Conservation (phyloP, 2,113 vertebrate species). For the Epinephelus lanceolatus region DNA sequence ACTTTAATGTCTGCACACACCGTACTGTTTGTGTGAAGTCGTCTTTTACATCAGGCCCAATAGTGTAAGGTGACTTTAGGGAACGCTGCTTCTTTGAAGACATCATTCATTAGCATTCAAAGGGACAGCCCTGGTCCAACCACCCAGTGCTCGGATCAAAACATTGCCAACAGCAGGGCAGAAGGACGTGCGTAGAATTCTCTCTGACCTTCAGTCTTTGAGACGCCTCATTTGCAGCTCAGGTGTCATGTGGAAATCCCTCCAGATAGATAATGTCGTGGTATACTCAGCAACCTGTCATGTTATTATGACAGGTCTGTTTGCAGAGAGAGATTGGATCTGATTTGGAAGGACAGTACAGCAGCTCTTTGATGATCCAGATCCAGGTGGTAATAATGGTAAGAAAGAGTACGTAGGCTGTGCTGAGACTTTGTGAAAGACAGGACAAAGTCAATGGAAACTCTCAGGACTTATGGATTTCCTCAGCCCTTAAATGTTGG, state of each 20-base stretch:
- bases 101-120: constrained; percentile 73
- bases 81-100: constrained; percentile 63
- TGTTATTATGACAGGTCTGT: constrained; percentile 59
- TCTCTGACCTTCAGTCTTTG: constrained; percentile 49
- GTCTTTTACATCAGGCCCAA: constrained; percentile 47
- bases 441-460: constrained; percentile 61
- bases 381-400: constrained; percentile 26
- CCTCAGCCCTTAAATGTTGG: constrained; percentile 5
- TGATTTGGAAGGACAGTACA: constrained; percentile 53
- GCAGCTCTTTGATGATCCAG: constrained; percentile 43
- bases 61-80: constrained; percentile 66
- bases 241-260: constrained; percentile 70
- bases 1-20: constrained; percentile 37
- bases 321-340: constrained; percentile 65
- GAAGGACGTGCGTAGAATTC: constrained; percentile 55
- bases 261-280: constrained; percentile 61
- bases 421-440: constrained; percentile 52
- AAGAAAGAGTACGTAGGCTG: constrained; percentile 6
- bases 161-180: constrained; percentile 54
- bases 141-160: constrained; percentile 62
- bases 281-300: constrained; percentile 62
- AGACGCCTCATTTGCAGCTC: constrained; percentile 68
- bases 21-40: constrained; percentile 12
- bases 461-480: constrained; percentile 34
- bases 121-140: constrained; percentile 26